Percentiles rank a stretch among this genome's conserved stretches.
Conservation (phyloP, 2,113 vertebrate species). For the Gymnarchus niloticus region DNA sequence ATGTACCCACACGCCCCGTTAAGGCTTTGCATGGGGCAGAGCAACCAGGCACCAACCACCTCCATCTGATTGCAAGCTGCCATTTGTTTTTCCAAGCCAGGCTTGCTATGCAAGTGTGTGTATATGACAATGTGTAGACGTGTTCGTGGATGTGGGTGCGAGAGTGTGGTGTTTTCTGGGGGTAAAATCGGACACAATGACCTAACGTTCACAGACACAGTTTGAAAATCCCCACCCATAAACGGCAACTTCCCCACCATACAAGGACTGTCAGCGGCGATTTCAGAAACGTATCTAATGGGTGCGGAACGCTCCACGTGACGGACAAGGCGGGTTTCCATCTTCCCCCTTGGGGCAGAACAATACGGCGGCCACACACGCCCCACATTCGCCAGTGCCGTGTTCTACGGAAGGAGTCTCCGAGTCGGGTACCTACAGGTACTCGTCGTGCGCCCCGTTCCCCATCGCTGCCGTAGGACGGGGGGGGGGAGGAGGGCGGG, state of each 20-base stretch:
- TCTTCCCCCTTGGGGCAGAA: conserved; percentile 16
- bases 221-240: too few relatives aligned
- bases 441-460: neutral
- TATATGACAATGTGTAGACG: neutral
- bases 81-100: neutral
- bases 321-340: conserved; percentile 46
- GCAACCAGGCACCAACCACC: neutral
- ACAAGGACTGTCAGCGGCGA: conserved; percentile 60
- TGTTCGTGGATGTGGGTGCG: neutral
- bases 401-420: conserved; percentile 2
- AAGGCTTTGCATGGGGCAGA: neutral
- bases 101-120: neutral
- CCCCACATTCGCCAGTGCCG: conserved; percentile 28
- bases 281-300: conserved; percentile 56
- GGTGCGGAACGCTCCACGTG: conserved; percentile 50
- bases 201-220: conserved; percentile 45
- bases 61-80: neutral
- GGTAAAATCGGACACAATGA: neutral
- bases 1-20: too few relatives aligned
- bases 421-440: neutral
- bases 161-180: neutral
- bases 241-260: conserved; percentile 53
- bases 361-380: conserved; percentile 49
- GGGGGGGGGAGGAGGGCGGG: too few relatives aligned
- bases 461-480: neutral